Percentiles rank a stretch among this genome's conserved stretches.
Evolutionary conservation across 2,888 invertebrate species (phyloP).

Genomic region (Chrysolina oricalcia): DNA sequence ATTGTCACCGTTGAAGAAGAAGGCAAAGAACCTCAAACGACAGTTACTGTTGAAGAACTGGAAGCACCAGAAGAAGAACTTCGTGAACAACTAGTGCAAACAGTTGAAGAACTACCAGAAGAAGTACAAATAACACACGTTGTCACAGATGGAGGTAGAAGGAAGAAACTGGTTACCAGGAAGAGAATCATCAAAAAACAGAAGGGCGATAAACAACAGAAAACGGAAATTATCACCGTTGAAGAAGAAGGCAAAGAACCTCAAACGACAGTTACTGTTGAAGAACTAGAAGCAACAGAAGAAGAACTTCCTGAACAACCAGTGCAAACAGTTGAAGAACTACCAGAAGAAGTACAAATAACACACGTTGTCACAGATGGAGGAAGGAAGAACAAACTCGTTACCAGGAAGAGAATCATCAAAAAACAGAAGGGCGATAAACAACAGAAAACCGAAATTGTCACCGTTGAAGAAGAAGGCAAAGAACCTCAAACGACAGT

Average conservation of each 20-base stretch:
- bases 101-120: slow-evolving; percentile 57
- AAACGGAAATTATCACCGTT: slow-evolving; percentile 64
- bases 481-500: slow-evolving; percentile 69
- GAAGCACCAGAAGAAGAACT: slow-evolving; percentile 52
- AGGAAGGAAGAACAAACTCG: slow-evolving; percentile 57
- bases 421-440: slow-evolving; percentile 68
- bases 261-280: slow-evolving; percentile 53
- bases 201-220: slow-evolving; percentile 58
- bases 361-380: slow-evolving; percentile 57
- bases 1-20: slow-evolving; percentile 65
- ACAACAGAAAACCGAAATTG: slow-evolving; percentile 64
- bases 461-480: slow-evolving; percentile 67
- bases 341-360: slow-evolving; percentile 63
- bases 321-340: slow-evolving; percentile 59
- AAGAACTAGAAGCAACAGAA: slow-evolving; percentile 63
- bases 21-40: slow-evolving; percentile 55
- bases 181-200: slow-evolving; percentile 61
- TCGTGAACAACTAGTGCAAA: slow-evolving; percentile 30
- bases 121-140: slow-evolving; percentile 62
- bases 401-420: slow-evolving; percentile 64
- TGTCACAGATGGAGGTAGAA: slow-evolving; percentile 65
- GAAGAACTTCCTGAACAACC: slow-evolving; percentile 61
- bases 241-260: slow-evolving; percentile 61
- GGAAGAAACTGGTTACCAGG: slow-evolving; percentile 39
- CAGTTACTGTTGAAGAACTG: slow-evolving; percentile 56